Evolutionary conservation across 2,797 vertebrate species (phyloP).

Genomic region (Steatocranus sp.): DNA sequence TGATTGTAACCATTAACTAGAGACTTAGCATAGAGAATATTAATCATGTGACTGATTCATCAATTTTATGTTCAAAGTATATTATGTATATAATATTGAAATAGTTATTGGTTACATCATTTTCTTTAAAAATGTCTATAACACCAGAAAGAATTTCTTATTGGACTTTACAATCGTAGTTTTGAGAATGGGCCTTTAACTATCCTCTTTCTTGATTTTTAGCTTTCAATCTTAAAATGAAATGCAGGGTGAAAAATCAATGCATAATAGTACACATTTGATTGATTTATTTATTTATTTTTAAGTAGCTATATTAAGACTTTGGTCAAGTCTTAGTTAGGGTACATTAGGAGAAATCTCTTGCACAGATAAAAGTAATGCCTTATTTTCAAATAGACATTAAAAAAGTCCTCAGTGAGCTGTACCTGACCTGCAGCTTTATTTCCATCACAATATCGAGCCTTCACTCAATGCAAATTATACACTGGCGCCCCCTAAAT

Average conservation of each 20-base stretch:
- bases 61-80: background rate
- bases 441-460: background rate
- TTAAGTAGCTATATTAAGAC: accelerated
- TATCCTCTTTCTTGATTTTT: background rate
- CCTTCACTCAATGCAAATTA: constrained; percentile 30
- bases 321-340: accelerated
- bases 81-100: background rate
- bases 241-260: accelerated
- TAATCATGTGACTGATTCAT: background rate
- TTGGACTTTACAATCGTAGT: accelerated
- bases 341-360: background rate
- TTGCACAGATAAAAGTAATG: background rate
- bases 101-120: background rate
- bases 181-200: background rate
- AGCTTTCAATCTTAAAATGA: background rate
- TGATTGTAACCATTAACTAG: background rate
- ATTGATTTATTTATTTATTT: background rate
- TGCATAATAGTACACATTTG: background rate
- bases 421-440: background rate
- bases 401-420: background rate
- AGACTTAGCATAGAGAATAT: background rate
- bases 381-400: background rate
- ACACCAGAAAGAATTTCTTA: background rate
- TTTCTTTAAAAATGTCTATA: background rate
- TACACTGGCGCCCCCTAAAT: constrained; percentile 68